Evolutionary conservation across 2,113 vertebrate genomes (phyloP).

Genomic region (Scalopus aquaticus): DNA sequence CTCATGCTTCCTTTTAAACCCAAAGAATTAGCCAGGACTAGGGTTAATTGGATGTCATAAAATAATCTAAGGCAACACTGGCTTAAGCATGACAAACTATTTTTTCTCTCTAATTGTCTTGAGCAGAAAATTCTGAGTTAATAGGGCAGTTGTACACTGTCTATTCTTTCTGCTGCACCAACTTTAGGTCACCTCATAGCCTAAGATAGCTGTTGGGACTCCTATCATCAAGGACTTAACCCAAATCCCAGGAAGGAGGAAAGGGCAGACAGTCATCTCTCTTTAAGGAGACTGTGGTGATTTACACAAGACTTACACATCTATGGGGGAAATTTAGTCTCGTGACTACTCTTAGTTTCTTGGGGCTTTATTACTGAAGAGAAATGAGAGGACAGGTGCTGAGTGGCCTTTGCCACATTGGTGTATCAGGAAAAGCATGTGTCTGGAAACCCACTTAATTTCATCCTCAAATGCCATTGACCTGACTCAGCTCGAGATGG

Average conservation of each 20-base stretch:
- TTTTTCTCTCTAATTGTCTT: background rate
- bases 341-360: background rate
- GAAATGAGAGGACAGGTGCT: background rate
- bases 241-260: background rate
- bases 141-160: background rate
- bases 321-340: background rate
- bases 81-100: background rate
- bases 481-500: background rate
- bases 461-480: background rate
- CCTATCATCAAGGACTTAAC: background rate
- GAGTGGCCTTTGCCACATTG: background rate
- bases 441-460: background rate
- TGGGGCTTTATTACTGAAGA: background rate
- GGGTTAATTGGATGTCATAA: background rate
- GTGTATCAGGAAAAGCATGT: background rate
- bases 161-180: background rate
- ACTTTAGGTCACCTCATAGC: background rate
- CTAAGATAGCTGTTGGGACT: background rate
- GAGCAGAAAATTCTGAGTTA: background rate
- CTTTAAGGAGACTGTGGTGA: background rate
- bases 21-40: background rate
- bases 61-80: background rate
- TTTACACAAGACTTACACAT: fast-evolving
- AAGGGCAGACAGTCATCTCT: background rate
- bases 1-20: background rate